A percentile compares a stretch with the other conserved stretches of the same genome.
These are phyloP conservation scores for Halyomorpha halys DNA, from an alignment of 1,140 invertebrate genomes.

Conservation along the genomic window DNA sequence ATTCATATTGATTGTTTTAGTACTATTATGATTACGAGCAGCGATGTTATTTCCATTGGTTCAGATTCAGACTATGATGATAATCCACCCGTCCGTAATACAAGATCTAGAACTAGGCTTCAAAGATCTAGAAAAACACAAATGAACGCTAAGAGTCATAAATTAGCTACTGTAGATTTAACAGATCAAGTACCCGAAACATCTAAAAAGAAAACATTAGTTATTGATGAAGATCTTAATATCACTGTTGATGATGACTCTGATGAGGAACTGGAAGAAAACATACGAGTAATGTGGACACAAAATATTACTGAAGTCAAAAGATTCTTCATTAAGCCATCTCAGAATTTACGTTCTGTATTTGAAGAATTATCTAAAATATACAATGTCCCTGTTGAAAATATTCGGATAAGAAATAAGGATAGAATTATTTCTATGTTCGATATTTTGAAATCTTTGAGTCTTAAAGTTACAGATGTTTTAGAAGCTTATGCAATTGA, in stretches of 20 bases:
- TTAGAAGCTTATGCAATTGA: constrained; percentile 5
- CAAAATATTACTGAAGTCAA: neutral
- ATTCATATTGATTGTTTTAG: too few relatives aligned
- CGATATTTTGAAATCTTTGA: neutral
- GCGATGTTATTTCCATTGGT: too few relatives aligned
- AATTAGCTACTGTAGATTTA: too few relatives aligned
- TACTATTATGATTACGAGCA: too few relatives aligned
- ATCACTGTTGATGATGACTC: neutral
- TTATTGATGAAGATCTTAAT: neutral
- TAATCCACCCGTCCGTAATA: too few relatives aligned
- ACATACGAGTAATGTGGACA: neutral
- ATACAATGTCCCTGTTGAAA: constrained; percentile 3
- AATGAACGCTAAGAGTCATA: too few relatives aligned
- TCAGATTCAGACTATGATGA: too few relatives aligned
- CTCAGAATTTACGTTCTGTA: neutral
- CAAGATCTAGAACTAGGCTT: too few relatives aligned
- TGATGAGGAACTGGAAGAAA: constrained; percentile 5
- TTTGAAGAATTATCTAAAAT: neutral
- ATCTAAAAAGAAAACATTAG: constrained; percentile 2
- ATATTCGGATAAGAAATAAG: neutral
- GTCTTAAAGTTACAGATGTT: neutral
- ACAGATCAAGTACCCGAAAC: too few relatives aligned
- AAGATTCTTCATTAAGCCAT: neutral
- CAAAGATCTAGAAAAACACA: too few relatives aligned
- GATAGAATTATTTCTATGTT: neutral